Base-by-base conservation (phyloP, 2,113 vertebrate species). In the Alligator mississippiensis region DNA sequence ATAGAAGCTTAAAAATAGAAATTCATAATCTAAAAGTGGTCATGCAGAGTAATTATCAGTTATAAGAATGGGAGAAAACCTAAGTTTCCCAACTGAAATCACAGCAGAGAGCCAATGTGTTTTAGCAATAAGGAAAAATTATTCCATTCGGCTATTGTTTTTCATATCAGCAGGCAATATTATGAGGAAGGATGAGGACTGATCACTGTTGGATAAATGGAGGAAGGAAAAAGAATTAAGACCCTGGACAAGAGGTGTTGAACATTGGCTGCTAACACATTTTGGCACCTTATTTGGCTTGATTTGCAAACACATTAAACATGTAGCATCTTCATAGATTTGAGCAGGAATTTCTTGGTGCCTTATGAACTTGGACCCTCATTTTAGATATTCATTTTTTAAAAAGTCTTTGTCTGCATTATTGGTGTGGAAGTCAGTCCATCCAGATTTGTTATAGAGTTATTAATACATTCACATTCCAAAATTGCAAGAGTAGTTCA, bases 1-100 rank as follows among this genome's bases (percentile, higher is more conserved):
- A 54, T 1, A 0, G 57, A 66, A 38, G 38, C 34, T 62, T 57
- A 88, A 91, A 30, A 61, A 57, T 0, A 0, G 80, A 34, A 77
- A 82, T 9, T 91, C n/a, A 9, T 66, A 66, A 38, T 64, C 38
- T 81, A 54, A 77, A 88, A 81, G 4, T 28, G 91, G 63, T 81
- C 13, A 57, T 47, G 72, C 47, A 72, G 80, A 82, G 28, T 59
- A 82, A 16, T 6, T 3, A n/a, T 80, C 27, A n/a, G 74, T 55
- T 57, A 59, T 82, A 72, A 47, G 62, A 60, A 89, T 61, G 27
- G n/a, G 74, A 90, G 55, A 47, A n/a, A 80, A 15, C 17, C 25
- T 27, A 84, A 80, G 72, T 70, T 88, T 90, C 88, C 15, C 22
- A 80, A 2, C 21, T 88, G 75, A n/a, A 16, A 18, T 66, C n/a